Evolutionary conservation across 2,888 invertebrate genomes (phyloP), one percentile per base, ranked within the genome.

Genomic region (Eristalis arbustorum): DNA sequence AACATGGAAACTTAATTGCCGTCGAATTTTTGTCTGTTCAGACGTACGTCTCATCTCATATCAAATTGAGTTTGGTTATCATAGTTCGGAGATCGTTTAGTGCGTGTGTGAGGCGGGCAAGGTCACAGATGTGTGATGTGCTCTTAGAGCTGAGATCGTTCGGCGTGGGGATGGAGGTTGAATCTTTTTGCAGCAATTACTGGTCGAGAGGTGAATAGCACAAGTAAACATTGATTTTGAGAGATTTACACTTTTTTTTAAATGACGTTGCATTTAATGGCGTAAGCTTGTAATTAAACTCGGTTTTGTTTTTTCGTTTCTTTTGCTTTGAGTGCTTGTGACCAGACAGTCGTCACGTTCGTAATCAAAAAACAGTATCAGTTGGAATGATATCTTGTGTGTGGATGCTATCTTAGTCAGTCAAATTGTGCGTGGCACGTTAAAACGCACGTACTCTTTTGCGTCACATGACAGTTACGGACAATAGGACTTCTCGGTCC

Each of bases 1-100:
- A 67, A 61, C 59, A 67, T 64, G 59, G 5, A 75, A 23, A 67
- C 10, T 13, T n/a, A 67, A 75, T 67, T 75, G 66, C 57, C 10
- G 14, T 40, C 28, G 13, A 59, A 2, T 57, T 23, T n/a, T n/a
- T 34, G 11, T 13, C 57, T 57, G 28, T 22, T 11, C 1, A 37
- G 25, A n/a, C 40, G 22, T 40, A 14, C 3, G 28, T 14, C 4
- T 18, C 34, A 14, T n/a, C n/a, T n/a, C n/a, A 23, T 22, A n/a
- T 28, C 14, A 11, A 8, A 49, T 56, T 59, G n/a, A 37, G 23
- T 10, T 37, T 59, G 34, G 28, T 69, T 56, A 40, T 66, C 37
- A 23, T 10, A 8, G 23, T n/a, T 64, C 10, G 6, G 31, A 49
- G 8, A 49, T 8, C 8, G 49, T 49, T 49, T 8, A 49, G 49